Evolutionary conservation across 2,888 invertebrate species (phyloP).

Genomic region (Oegoconia quadripuncta): DNA sequence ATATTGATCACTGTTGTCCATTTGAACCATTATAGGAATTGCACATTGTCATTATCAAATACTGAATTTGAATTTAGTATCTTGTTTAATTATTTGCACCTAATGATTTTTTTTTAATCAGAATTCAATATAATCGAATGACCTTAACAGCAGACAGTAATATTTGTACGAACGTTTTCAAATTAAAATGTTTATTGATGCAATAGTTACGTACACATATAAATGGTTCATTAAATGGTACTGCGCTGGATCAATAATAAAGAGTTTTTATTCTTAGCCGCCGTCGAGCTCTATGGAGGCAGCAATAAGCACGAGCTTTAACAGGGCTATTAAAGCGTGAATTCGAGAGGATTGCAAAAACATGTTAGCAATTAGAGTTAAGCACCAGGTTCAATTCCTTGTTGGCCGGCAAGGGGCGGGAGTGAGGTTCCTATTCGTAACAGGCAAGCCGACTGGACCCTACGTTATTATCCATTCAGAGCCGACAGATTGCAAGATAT

Average conservation of each 20-base stretch:
- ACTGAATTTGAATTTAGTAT: no score
- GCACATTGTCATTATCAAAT: no score
- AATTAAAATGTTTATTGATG: no score
- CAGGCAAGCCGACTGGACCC: conserved; percentile 39
- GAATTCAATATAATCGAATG: no score
- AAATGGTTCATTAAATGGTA: no score
- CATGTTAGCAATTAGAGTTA: conserved; percentile 59
- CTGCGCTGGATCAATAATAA: conserved; percentile 20
- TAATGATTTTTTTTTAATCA: no score
- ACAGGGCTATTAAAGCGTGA: conserved; percentile 44
- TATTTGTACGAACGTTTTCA: no score
- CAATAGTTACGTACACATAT: no score
- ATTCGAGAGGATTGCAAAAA: conserved; percentile 53
- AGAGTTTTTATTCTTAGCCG: conserved; percentile 22
- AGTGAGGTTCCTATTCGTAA: conserved; percentile 47
- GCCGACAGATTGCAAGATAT: conserved; percentile 58
- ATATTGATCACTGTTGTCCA: no score
- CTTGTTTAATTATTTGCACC: no score
- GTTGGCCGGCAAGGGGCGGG: conserved; percentile 47
- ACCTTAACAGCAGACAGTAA: no score
- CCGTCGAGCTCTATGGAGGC: background rate
- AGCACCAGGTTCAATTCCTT: conserved; percentile 54
- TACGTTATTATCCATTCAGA: conserved; percentile 60
- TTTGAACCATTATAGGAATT: no score
- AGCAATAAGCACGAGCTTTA: conserved; percentile 19